Conservation (phyloP, 2,888 invertebrate species). For the Heliconius charithonia region DNA sequence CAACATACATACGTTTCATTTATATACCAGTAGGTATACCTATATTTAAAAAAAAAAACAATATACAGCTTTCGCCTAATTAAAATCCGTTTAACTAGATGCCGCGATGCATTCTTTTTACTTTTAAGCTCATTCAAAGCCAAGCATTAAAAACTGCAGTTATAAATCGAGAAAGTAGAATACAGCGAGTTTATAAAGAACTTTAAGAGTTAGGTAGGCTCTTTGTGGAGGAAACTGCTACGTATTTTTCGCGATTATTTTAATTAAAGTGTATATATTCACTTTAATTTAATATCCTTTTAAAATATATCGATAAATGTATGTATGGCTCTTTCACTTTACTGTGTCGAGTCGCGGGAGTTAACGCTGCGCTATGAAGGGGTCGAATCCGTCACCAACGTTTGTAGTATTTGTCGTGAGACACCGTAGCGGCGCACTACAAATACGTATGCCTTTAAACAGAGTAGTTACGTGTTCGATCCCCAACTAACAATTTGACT, state of each 20-base stretch:
- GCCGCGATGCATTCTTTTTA: slow-evolving; percentile 17
- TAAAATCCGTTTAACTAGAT: slow-evolving; percentile 30
- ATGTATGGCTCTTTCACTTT: background rate
- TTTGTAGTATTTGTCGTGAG: no score
- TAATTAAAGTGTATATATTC: slow-evolving; percentile 37
- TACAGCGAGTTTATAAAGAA: slow-evolving; percentile 43
- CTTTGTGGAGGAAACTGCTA: slow-evolving; percentile 44
- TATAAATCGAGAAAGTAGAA: slow-evolving; percentile 30
- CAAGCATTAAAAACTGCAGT: slow-evolving; percentile 30
- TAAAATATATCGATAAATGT: background rate
- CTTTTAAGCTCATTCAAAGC: slow-evolving; percentile 29
- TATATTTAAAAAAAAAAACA: background rate
- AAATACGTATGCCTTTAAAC: no score
- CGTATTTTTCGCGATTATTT: slow-evolving; percentile 42
- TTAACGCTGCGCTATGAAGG: background rate
- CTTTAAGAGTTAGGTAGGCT: slow-evolving; percentile 41
- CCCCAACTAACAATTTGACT: background rate
- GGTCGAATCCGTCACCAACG: no score
- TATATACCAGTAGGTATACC: background rate
- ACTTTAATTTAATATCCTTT: background rate
- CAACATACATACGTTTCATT: background rate
- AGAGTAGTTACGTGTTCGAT: no score
- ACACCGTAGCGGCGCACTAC: no score
- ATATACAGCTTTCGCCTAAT: slow-evolving; percentile 6
- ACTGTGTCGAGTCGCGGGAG: background rate